Evolutionary conservation across 2,888 invertebrate genomes (phyloP).

Genomic region (Drosophila recens): DNA sequence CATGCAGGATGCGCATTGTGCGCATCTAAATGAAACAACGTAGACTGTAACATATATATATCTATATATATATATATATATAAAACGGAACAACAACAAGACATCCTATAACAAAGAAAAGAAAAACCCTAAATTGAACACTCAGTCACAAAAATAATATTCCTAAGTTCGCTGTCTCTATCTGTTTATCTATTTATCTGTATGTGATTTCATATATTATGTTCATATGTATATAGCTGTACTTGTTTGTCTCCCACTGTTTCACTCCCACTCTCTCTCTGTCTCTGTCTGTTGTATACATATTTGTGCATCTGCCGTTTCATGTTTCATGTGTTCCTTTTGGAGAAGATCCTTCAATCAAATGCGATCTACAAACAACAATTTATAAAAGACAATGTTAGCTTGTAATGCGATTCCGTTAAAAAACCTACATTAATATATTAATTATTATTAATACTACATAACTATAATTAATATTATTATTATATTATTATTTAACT

Average conservation of each 20-base stretch:
- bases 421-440: constrained; percentile 34
- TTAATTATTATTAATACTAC: constrained; percentile 38
- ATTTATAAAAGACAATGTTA: constrained; percentile 76
- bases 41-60: constrained; percentile 31
- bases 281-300: neutral
- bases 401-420: constrained; percentile 67
- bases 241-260: neutral
- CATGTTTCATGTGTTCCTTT: constrained; percentile 19
- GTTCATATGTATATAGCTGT: constrained; percentile 16
- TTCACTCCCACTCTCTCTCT: neutral
- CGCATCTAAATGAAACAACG: constrained; percentile 81
- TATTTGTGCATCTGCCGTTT: constrained; percentile 3
- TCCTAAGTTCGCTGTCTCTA: neutral
- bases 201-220: constrained; percentile 4
- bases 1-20: constrained; percentile 84
- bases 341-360: constrained; percentile 6
- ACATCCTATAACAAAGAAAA: neutral
- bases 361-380: constrained; percentile 55
- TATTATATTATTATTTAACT: constrained; percentile 37
- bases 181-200: neutral
- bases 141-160: neutral
- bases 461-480: constrained; percentile 33
- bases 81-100: constrained; percentile 3
- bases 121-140: neutral
- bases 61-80: neutral